phyloP scores from a whole-genome alignment of 2,113 vertebrate species.

The Prionailurus bengalensis region DNA sequence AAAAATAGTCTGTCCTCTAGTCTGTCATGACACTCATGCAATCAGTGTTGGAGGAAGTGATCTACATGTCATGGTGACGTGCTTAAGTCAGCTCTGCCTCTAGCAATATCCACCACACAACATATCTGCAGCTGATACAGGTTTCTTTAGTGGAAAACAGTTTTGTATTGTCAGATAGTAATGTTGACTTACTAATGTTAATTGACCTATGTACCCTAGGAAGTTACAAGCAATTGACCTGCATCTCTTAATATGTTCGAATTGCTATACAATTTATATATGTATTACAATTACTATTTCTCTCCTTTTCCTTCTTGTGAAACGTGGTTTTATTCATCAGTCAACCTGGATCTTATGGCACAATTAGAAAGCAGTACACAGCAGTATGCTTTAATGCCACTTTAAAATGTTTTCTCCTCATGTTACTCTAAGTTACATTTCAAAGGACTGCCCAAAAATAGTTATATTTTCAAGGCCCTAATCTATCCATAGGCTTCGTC shows the following conservation, averaged over 20 bases:
- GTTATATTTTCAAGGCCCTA: neutral
- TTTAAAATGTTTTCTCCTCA: slow-evolving; percentile 41
- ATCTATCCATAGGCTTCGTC: neutral
- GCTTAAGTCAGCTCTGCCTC: slow-evolving; percentile 31
- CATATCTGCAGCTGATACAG: neutral
- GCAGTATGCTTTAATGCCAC: neutral
- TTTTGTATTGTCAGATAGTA: neutral
- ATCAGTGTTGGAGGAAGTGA: neutral
- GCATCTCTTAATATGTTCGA: neutral
- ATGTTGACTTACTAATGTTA: neutral
- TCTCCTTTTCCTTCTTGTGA: neutral
- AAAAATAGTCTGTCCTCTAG: slow-evolving; percentile 4
- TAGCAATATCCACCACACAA: neutral
- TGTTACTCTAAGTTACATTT: neutral
- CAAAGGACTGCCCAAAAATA: neutral
- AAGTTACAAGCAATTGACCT: neutral
- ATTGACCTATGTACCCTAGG: neutral
- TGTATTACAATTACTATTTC: neutral
- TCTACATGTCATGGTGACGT: neutral
- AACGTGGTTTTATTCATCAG: neutral
- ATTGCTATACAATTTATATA: neutral
- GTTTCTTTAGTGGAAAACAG: neutral
- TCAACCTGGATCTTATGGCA: neutral
- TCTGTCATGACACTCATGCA: slow-evolving; percentile 2
- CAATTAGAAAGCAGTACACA: neutral